phyloP scores from a whole-genome alignment of 2,113 vertebrate genomes.

The Nanorana parkeri region DNA sequence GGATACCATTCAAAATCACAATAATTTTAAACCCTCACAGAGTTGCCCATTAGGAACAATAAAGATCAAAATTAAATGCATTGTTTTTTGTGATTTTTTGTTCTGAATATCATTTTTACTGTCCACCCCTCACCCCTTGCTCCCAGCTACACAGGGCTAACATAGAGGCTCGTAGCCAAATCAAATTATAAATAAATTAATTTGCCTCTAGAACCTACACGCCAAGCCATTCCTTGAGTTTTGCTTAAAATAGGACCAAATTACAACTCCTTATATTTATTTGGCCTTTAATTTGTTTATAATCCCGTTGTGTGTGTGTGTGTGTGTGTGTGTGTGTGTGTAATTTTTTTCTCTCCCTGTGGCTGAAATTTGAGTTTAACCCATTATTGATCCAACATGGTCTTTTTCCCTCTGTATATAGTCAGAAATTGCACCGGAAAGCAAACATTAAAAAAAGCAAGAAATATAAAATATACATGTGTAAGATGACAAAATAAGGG shows the following conservation, averaged over 20 bases:
- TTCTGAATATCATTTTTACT: conserved; percentile 2
- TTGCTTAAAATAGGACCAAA: conserved; percentile 47
- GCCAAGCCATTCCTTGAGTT: conserved; percentile 20
- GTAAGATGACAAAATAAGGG: too few relatives aligned
- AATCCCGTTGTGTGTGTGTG: conserved; percentile 16
- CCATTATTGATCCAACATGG: neutral
- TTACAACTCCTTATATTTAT: conserved; percentile 42
- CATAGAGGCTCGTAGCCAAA: conserved; percentile 26
- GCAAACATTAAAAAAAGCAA: too few relatives aligned
- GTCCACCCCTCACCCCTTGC: neutral
- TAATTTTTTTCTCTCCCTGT: neutral
- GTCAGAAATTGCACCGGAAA: too few relatives aligned
- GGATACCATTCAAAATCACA: too few relatives aligned
- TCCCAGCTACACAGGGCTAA: conserved; percentile 16
- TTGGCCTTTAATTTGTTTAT: conserved; percentile 45
- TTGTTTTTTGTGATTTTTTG: neutral
- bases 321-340: neutral
- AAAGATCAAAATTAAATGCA: conserved; percentile 11
- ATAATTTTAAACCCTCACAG: neutral
- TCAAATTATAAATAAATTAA: conserved; percentile 56
- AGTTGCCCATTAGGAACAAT: neutral
- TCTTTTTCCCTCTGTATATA: too few relatives aligned
- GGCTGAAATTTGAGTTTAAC: neutral
- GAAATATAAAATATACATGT: too few relatives aligned
- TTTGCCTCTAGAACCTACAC: conserved; percentile 28